Evolutionary conservation across 2,888 invertebrate genomes (phyloP), one percentile per base, ranked within the genome.

Genomic region (Heliconius ethilla): DNA sequence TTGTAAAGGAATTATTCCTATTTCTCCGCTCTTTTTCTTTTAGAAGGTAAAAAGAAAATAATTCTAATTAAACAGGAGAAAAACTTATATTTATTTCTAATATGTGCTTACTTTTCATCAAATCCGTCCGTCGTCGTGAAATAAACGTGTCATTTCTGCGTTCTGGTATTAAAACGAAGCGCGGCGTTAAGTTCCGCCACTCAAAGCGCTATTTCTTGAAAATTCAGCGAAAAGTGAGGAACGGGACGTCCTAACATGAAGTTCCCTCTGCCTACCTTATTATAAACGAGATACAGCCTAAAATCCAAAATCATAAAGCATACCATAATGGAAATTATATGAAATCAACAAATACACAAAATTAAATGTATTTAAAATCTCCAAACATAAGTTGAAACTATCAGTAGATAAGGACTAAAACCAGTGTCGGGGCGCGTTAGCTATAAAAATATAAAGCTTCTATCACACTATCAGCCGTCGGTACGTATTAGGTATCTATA

Each of bases 401-500:
- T 77, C 22, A 66, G 65, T 67, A 62, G 77, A 73, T 77, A 77
- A 25, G 10, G 65, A 73, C 66, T 77, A 29, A 77, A 77, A 77
- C 73, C 77, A 66, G 51, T 55, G 73, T 77, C 77, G 66, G 18
- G 22, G 40, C 59, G 72, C 66, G 72, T 73, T 77, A 73, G 72
- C 65, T 66, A 77, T 77, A 73, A 77, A 77, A 77, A 37, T 77
- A 73, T 77, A 77, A 77, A 77, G 59, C 59, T 65, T 67, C 76
- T 76, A 70, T 76, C 70, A 67, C 65, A 76, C 59, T 90, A 89
- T 87, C 88, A 87, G 86, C 82, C 83, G 91, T 90, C 91, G 87
- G 86, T 83, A 88, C 86, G 87, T 89, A 91, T 92, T 92, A 92
- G 88, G 87, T 85, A 85, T 33, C 33, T 33, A 33, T 86, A 84